A percentile compares a stretch with the other conserved stretches of the same genome.
Conservation (phyloP, 1,140 invertebrate species). For the Gryllus bimaculatus region DNA sequence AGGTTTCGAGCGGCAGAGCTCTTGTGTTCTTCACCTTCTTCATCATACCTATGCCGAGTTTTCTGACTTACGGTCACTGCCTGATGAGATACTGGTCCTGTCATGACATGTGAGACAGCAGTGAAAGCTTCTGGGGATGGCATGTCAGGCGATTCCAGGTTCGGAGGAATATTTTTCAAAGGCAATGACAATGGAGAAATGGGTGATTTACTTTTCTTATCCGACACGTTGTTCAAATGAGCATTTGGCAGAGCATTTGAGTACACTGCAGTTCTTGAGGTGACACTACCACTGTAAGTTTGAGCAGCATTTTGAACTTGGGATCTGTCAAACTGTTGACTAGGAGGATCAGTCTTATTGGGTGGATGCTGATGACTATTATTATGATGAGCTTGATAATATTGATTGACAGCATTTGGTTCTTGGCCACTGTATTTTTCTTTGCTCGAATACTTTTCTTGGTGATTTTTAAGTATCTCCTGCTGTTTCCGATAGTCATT, state of each 20-base stretch:
- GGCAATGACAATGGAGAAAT: neutral
- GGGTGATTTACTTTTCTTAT: neutral
- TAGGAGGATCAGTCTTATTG: neutral
- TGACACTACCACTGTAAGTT: slow-evolving; percentile 20
- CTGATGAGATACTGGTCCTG: slow-evolving; percentile 48
- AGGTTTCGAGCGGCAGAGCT: slow-evolving; percentile 21
- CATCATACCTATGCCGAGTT: slow-evolving; percentile 35
- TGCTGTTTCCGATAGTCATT: neutral
- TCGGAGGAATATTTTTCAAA: neutral
- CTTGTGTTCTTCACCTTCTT: slow-evolving; percentile 28
- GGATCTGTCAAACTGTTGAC: neutral
- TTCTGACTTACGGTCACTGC: slow-evolving; percentile 46
- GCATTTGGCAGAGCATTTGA: slow-evolving; percentile 7
- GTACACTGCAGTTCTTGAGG: slow-evolving; percentile 15
- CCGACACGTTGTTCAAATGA: neutral
- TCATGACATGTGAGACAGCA: slow-evolving; percentile 53
- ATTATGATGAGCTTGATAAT: neutral
- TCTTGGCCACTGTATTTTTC: neutral
- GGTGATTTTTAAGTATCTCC: neutral
- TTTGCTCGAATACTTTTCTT: neutral
- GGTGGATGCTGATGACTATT: neutral
- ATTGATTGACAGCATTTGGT: neutral
- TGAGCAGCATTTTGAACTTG: neutral
- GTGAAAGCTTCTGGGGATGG: slow-evolving; percentile 23
- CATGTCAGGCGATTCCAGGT: slow-evolving; percentile 8